phyloP scores from a whole-genome alignment of 1,140 invertebrate genomes.

The Drosophila pallidifrons region DNA sequence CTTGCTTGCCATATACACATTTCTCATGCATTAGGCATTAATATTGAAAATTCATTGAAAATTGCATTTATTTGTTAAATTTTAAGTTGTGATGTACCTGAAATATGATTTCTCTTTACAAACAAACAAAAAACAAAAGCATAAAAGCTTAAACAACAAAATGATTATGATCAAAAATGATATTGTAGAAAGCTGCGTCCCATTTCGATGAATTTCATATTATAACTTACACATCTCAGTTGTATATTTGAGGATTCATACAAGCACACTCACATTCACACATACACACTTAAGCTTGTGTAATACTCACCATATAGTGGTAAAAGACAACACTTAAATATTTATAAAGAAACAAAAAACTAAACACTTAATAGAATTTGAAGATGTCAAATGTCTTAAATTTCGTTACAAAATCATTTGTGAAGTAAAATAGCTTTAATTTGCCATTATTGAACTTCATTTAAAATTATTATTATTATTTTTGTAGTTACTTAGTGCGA shows the following conservation, averaged over 20 bases:
- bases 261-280: conserved; percentile 18
- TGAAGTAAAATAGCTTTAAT: conserved; percentile 82
- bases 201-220: conserved; percentile 51
- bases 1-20: conserved; percentile 70
- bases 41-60: conserved; percentile 57
- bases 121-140: conserved; percentile 48
- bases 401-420: conserved; percentile 54
- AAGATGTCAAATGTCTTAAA: conserved; percentile 51
- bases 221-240: conserved; percentile 49
- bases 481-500: conserved; percentile 58
- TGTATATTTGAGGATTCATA: conserved; percentile 59
- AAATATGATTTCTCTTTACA: conserved; percentile 84
- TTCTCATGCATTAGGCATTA: conserved; percentile 62
- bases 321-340: conserved; percentile 43
- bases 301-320: conserved; percentile 35
- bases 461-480: conserved; percentile 19
- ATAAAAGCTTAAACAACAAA: conserved; percentile 21
- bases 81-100: conserved; percentile 85
- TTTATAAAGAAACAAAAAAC: conserved; percentile 24
- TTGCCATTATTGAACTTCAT: conserved; percentile 78
- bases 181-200: conserved; percentile 31
- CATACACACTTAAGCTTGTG: conserved; percentile 13
- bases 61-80: conserved; percentile 80
- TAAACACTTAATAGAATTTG: conserved; percentile 47
- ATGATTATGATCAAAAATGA: conserved; percentile 21